phyloP scores from a whole-genome alignment of 1,140 invertebrate species.

The Micrasema longulum region DNA sequence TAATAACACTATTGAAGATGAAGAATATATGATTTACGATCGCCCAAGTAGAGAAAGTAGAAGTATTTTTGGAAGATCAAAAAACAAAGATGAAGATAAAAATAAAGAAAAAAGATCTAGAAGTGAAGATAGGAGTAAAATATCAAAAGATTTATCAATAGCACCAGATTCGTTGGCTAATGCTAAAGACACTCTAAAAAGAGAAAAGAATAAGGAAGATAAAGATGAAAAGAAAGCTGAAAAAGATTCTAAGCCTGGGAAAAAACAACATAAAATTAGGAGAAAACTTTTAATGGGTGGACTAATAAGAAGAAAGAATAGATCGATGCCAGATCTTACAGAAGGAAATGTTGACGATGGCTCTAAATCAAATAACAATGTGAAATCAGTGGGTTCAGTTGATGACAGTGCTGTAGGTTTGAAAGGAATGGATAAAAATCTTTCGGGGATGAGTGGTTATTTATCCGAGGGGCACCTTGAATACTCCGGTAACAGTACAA shows the following conservation, averaged over 20 bases:
- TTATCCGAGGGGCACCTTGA: constrained; percentile 89
- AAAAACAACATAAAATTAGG: constrained; percentile 92
- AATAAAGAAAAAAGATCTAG: constrained; percentile 82
- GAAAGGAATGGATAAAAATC: constrained; percentile 70
- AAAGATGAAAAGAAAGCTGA: constrained; percentile 73
- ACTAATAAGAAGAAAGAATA: constrained; percentile 87
- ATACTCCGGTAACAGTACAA: constrained; percentile 71
- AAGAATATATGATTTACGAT: constrained; percentile 76
- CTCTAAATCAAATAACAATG: constrained; percentile 59
- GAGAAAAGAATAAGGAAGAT: constrained; percentile 71
- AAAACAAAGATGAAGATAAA: constrained; percentile 78
- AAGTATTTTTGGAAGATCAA: constrained; percentile 72
- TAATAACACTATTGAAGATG: constrained; percentile 76
- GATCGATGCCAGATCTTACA: constrained; percentile 91
- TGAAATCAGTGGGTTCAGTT: constrained; percentile 71
- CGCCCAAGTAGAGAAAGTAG: constrained; percentile 74
- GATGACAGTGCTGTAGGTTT: constrained; percentile 81
- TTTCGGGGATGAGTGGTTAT: constrained; percentile 79
- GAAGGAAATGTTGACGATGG: constrained; percentile 74
- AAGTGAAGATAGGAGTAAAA: constrained; percentile 84
- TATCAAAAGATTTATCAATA: constrained; percentile 75
- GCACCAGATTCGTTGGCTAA: constrained; percentile 69
- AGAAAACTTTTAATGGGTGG: constrained; percentile 91
- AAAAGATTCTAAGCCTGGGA: constrained; percentile 79
- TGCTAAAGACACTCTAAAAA: constrained; percentile 70